These are phyloP conservation scores for Mylabris phalerata DNA, from an alignment of 1,140 invertebrate species.

Conservation along the genomic window DNA sequence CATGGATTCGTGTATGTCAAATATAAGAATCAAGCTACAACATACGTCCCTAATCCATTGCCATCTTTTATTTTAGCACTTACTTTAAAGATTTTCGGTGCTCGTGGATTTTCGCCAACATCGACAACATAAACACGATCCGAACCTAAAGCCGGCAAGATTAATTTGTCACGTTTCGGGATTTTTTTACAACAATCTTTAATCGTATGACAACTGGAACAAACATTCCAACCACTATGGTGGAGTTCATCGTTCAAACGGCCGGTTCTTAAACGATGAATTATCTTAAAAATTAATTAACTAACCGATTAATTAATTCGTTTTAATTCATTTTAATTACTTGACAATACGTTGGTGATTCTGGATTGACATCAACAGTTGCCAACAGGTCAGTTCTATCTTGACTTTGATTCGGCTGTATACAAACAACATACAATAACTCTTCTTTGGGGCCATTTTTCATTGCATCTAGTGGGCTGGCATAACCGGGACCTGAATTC, in stretches of 20 bases:
- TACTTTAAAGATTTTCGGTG: slow-evolving; percentile 51
- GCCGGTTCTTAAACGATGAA: slow-evolving; percentile 76
- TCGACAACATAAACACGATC: slow-evolving; percentile 84
- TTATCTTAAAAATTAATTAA: slow-evolving; percentile 57
- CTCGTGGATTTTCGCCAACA: slow-evolving; percentile 59
- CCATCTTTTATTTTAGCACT: neutral
- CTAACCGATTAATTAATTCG: neutral
- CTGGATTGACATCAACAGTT: slow-evolving; percentile 86
- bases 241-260: slow-evolving; percentile 83
- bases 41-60: too few species aligned
- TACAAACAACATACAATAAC: slow-evolving; percentile 81
- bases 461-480: slow-evolving; percentile 74
- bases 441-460: slow-evolving; percentile 72
- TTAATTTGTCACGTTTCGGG: slow-evolving; percentile 65
- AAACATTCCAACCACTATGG: slow-evolving; percentile 94
- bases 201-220: slow-evolving; percentile 70
- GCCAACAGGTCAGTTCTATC: slow-evolving; percentile 78
- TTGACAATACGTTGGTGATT: slow-evolving; percentile 78
- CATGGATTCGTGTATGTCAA: too few species aligned
- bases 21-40: too few species aligned
- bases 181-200: slow-evolving; percentile 47
- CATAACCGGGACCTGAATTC: slow-evolving; percentile 61
- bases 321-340: slow-evolving; percentile 44
- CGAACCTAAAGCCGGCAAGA: slow-evolving; percentile 77
- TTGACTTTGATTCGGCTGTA: slow-evolving; percentile 59